Evolutionary conservation across 1,140 invertebrate genomes (phyloP), one percentile per base, ranked within the genome.

Genomic region (Notospermus geniculatus): DNA sequence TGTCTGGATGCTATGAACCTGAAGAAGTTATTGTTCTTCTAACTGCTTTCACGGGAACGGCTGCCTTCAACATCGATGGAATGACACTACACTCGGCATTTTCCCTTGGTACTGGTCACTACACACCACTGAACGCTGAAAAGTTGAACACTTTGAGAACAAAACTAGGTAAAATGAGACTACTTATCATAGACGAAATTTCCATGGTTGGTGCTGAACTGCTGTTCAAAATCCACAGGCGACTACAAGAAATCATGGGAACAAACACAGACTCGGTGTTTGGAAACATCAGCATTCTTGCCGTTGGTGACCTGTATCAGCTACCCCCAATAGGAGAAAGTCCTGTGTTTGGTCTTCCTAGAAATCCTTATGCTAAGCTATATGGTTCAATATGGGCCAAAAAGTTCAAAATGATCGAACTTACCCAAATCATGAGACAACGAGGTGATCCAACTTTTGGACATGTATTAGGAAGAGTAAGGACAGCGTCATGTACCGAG

Each of bases 161-260:
- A 4, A 27, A 19, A 23, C 25, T 50, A 7, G 46, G 19, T 50
- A 50, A 50, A 19, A 19, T 50, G 19, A 50, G 25, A 27, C 9
- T 50, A 19, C 25, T 50, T 19, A 50, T 50, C 9, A 50, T 50
- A 7, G 46, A 50, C n/a, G 46, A 50, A n/a, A 50, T 50, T 50
- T 50, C 46, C 25, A 50, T 50, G 46, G 46, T 50, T 5, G 46
- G 46, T n/a, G n/a, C n/a, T 50, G 46, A 50, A 19, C n/a, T 50
- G 5, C 46, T 50, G 9, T 27, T 50, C 46, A 23, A 50, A 23
- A n/a, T 50, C n/a, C 19, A 50, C 25, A 19, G n/a, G n/a, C 5
- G 46, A 9, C n/a, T 50, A 50, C n/a, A 23, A 27, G 46, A 50
- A 50, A 50, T 50, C 9, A 50, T 23, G 25, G 46, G 46, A 7